Base-by-base conservation (phyloP, 2,113 vertebrate species). In the Xiphophorus couchianus region DNA sequence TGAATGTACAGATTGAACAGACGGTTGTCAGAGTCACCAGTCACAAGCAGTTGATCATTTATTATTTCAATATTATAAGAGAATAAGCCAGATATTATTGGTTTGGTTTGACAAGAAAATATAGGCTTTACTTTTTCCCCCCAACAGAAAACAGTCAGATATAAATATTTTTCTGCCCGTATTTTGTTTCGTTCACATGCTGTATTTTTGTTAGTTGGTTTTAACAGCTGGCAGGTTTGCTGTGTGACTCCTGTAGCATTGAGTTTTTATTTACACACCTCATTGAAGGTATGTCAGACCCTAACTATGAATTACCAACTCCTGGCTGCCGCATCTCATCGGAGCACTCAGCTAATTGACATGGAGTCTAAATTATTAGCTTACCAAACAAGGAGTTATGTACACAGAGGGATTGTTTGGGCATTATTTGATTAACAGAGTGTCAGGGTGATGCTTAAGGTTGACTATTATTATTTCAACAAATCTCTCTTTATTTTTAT, bases 1-100 rank as follows among this genome's bases (percentile, higher is more conserved):
- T 28, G 90, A 92, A 89, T 92, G 91, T 92, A 92, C 84, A 89
- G 87, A 89, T 72, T 68, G 80, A 87, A 85, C 75, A 15, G 74
- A 62, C 74, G 90, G 87, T 86, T 84, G 78, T 83, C 19, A 79
- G 81, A 48, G 71, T 78, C 85, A 80, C 81, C 61, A 74, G 81
- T 90, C 74, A 71, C 60, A 51, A 22, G 48, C 5, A 51, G 22
- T 9, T 25, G 48, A 54, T 54, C 19, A 54, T 54, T 22, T 25
- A 17, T 58, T 9, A 58, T 48, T 48, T 48, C 25, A 11, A 9
- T 1, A 58, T n/a, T n/a, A n/a, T 10, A 10, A 58, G 25, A 25
- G 51, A 9, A n/a, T 58, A 25, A 54, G 19, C 17, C 48, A 54
- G 5, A 54, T 54, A 54, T 19, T 39, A 22, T 22, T 17, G 51